Evolutionary conservation across 1,140 invertebrate genomes (phyloP).

Genomic region (Drosophila repletoides): DNA sequence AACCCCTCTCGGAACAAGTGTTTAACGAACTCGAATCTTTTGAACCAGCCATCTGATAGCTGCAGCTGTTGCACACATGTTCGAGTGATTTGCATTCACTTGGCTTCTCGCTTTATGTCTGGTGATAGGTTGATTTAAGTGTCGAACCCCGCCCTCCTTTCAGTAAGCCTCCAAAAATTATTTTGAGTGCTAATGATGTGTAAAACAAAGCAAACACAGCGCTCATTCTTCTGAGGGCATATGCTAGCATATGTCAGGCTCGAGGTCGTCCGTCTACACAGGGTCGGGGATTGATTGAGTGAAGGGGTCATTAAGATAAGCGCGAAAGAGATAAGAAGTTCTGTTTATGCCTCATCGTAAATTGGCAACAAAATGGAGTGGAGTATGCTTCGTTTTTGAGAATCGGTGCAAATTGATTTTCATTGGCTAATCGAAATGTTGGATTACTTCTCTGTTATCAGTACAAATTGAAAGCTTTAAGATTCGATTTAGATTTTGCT

Average conservation of each 20-base stretch:
- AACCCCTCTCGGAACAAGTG: constrained; percentile 12
- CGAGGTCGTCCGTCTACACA: constrained; percentile 19
- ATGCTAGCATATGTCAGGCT: constrained; percentile 36
- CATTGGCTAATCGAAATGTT: too few species aligned
- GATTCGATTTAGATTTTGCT: not conserved
- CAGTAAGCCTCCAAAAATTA: constrained; percentile 8
- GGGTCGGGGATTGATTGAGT: constrained; percentile 34
- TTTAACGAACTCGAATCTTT: constrained; percentile 2
- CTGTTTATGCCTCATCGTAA: constrained; percentile 16
- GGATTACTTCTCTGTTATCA: not conserved
- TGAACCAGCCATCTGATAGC: not conserved
- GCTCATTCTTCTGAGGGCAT: constrained; percentile 12
- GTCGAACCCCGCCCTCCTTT: not conserved
- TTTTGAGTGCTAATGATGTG: constrained; percentile 53
- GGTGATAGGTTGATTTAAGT: constrained; percentile 8
- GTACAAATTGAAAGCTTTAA: not conserved
- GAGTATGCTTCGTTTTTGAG: too few species aligned
- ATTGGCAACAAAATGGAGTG: constrained; percentile 34
- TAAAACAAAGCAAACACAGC: constrained; percentile 36
- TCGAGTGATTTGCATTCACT: constrained; percentile 35
- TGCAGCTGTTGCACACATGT: constrained; percentile 65
- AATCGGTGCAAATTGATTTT: not conserved
- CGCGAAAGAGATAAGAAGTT: constrained; percentile 40
- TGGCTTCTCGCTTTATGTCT: constrained; percentile 23
- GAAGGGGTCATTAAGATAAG: constrained; percentile 51